Evolutionary conservation across 1,140 invertebrate species (phyloP).

Genomic region (Microplitis demolitor): DNA sequence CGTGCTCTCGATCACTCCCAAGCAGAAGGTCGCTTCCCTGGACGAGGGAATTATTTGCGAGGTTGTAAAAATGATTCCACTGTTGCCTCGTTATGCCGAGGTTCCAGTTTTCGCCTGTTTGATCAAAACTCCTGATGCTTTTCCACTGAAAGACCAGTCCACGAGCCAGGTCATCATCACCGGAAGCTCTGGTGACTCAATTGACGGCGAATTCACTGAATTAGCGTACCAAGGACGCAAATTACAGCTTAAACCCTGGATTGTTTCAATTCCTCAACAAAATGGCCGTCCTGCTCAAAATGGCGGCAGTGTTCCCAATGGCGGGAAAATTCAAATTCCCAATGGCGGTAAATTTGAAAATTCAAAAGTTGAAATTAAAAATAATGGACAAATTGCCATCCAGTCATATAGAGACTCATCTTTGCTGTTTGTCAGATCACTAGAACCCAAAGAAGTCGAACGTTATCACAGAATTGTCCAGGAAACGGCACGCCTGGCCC

Average conservation of each 20-base stretch:
- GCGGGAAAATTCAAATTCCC: not conserved
- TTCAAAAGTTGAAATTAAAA: not conserved
- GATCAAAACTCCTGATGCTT: not conserved
- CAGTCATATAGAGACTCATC: conserved; percentile 35
- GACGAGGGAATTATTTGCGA: conserved; percentile 40
- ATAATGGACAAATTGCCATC: conserved; percentile 14
- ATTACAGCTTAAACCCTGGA: no score
- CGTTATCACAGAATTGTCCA: conserved; percentile 38
- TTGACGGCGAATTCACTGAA: no score
- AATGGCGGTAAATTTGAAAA: not conserved
- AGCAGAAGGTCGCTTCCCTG: conserved; percentile 35
- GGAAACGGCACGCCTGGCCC: conserved; percentile 40
- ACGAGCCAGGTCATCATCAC: no score
- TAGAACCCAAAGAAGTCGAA: conserved; percentile 38
- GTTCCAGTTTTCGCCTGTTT: not conserved
- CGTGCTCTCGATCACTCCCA: conserved; percentile 27
- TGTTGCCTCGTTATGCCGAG: not conserved
- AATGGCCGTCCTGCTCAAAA: no score
- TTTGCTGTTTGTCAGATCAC: conserved; percentile 37
- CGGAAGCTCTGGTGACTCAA: no score
- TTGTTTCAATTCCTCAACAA: no score
- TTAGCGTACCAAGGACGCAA: no score
- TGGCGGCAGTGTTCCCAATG: not conserved
- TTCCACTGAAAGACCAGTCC: not conserved
- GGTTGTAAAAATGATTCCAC: not conserved